phyloP scores from a whole-genome alignment of 2,888 invertebrate genomes.

The Drosophila colorata region DNA sequence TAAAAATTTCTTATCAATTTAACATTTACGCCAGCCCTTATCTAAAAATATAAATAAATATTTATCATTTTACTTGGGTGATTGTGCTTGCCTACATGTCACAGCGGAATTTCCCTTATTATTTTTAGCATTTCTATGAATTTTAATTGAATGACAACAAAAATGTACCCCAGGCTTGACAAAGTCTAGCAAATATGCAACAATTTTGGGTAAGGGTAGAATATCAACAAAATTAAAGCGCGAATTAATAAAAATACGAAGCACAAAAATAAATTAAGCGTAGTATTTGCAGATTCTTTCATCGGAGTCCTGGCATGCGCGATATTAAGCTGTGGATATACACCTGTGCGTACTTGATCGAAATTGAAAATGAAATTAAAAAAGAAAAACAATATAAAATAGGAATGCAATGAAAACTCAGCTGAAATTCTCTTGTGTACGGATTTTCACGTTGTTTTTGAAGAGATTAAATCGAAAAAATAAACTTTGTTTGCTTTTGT shows the following conservation, averaged over 20 bases:
- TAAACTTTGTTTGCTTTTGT: neutral
- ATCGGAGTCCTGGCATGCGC: neutral
- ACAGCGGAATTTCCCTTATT: slow-evolving; percentile 20
- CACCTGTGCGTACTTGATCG: slow-evolving; percentile 5
- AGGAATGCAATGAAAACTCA: slow-evolving; percentile 25
- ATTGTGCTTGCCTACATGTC: neutral
- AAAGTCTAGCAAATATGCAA: neutral
- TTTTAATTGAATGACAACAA: slow-evolving; percentile 43
- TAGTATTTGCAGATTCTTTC: slow-evolving; percentile 1
- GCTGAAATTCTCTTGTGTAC: neutral
- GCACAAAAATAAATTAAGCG: slow-evolving; percentile 24
- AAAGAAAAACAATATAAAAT: neutral
- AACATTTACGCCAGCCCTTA: neutral
- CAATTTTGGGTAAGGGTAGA: neutral
- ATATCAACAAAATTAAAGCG: slow-evolving; percentile 11
- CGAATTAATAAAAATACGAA: slow-evolving; percentile 30
- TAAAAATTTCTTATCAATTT: neutral
- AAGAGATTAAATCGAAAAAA: neutral
- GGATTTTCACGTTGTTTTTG: neutral
- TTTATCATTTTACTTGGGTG: neutral
- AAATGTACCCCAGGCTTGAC: slow-evolving; percentile 3
- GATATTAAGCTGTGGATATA: slow-evolving; percentile 1
- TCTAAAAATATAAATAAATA: neutral
- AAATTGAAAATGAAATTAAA: slow-evolving; percentile 17
- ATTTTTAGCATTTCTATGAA: slow-evolving; percentile 20